These are phyloP conservation scores for Intellagama lesueurii DNA, from an alignment of 2,797 vertebrate species.

Conservation along the genomic window DNA sequence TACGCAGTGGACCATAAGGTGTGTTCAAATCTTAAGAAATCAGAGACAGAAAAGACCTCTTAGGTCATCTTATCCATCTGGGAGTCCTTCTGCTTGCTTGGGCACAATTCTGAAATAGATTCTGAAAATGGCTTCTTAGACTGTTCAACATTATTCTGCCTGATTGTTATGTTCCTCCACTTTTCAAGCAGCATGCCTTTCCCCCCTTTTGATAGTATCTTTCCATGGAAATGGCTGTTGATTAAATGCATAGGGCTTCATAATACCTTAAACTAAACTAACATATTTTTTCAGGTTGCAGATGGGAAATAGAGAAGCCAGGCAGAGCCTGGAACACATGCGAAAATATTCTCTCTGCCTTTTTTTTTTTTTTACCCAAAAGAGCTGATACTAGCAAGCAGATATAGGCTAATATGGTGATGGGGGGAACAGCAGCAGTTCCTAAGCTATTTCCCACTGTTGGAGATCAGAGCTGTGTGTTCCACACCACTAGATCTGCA, in stretches of 20 bases:
- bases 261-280: background rate
- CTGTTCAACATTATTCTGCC: background rate
- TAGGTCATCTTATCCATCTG: constrained; percentile 37
- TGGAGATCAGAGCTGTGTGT: too few species aligned
- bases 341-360: background rate
- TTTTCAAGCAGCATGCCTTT: background rate
- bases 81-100: constrained; percentile 32
- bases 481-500: too few species aligned
- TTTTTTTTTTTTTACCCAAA: background rate
- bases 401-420: too few species aligned
- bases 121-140: constrained; percentile 24
- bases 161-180: constrained; percentile 8
- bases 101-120: background rate
- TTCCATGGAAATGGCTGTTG: background rate
- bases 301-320: background rate
- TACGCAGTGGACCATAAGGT: constrained; percentile 28
- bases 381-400: background rate
- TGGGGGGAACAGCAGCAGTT: too few species aligned
- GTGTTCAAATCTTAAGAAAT: constrained; percentile 29
- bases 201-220: background rate
- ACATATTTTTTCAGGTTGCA: background rate
- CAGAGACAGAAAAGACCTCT: background rate
- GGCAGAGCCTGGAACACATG: background rate
- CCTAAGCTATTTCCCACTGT: too few species aligned
- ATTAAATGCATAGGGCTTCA: background rate